A percentile compares a stretch with the other conserved stretches of the same genome.
These are phyloP conservation scores for Melanargia galathea DNA, from an alignment of 2,888 invertebrate genomes.

Conservation along the genomic window DNA sequence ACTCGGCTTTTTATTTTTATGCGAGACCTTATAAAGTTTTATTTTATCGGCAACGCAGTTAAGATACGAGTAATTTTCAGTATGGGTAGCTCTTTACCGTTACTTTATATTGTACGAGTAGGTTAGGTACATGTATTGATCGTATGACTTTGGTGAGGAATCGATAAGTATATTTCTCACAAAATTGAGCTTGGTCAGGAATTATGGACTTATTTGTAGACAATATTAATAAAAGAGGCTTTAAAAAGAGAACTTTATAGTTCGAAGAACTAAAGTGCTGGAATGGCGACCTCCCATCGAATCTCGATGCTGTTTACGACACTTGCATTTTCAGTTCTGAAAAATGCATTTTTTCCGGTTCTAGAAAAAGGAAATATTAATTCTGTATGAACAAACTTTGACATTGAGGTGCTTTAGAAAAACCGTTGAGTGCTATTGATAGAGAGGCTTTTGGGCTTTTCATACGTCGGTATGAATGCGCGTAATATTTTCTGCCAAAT, in stretches of 20 bases:
- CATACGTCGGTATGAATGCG: too few relatives aligned
- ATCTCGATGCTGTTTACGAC: too few relatives aligned
- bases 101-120: background rate
- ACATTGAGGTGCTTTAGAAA: too few relatives aligned
- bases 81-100: slow-evolving; percentile 1
- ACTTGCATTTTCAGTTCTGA: too few relatives aligned
- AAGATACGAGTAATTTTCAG: slow-evolving; percentile 15
- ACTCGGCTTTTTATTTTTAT: slow-evolving; percentile 15
- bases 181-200: background rate
- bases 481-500: too few relatives aligned
- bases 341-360: too few relatives aligned
- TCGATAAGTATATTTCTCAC: background rate
- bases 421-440: too few relatives aligned
- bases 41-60: slow-evolving; percentile 29
- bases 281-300: too few relatives aligned
- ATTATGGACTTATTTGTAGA: background rate
- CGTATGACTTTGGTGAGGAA: background rate
- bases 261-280: too few relatives aligned
- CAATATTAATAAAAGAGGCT: background rate
- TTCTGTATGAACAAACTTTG: too few relatives aligned
- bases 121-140: background rate
- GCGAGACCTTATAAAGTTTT: slow-evolving; percentile 20
- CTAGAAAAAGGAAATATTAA: too few relatives aligned
- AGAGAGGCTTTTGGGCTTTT: too few relatives aligned
- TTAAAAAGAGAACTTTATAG: background rate